Evolutionary conservation across 2,888 invertebrate species (phyloP).

Genomic region (Cephus rjabovi): DNA sequence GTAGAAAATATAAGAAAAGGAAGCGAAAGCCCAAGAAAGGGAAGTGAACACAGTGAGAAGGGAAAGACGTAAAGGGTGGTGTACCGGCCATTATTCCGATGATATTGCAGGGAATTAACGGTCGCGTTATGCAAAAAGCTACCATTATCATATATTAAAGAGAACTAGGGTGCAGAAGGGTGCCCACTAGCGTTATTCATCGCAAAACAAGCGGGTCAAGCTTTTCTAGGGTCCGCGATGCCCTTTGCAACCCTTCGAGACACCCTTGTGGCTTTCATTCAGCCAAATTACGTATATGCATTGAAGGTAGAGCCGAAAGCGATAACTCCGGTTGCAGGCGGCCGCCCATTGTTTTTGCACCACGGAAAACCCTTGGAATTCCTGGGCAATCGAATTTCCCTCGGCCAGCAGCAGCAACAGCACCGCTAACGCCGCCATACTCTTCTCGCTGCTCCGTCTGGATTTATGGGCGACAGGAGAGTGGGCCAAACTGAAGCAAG

Average conservation of each 20-base stretch:
- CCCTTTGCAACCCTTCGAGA: neutral
- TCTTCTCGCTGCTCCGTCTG: neutral
- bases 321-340: conserved; percentile 31
- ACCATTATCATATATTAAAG: conserved; percentile 40
- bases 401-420: neutral
- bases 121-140: conserved; percentile 29
- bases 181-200: conserved; percentile 12
- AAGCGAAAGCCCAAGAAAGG: neutral
- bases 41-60: neutral
- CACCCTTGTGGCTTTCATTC: conserved; percentile 21
- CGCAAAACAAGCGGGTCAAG: conserved; percentile 25
- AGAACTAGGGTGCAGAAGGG: conserved; percentile 17
- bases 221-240: neutral
- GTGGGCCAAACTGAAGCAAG: neutral
- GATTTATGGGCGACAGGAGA: neutral
- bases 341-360: neutral
- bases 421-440: neutral
- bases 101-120: conserved; percentile 34
- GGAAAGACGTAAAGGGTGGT: neutral
- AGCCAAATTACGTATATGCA: conserved; percentile 22
- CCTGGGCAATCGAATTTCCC: neutral
- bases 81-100: conserved; percentile 17
- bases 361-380: neutral
- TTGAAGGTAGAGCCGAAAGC: conserved; percentile 24
- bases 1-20: neutral